phyloP scores from a whole-genome alignment of 2,888 invertebrate species.

The Perdita meconis region DNA sequence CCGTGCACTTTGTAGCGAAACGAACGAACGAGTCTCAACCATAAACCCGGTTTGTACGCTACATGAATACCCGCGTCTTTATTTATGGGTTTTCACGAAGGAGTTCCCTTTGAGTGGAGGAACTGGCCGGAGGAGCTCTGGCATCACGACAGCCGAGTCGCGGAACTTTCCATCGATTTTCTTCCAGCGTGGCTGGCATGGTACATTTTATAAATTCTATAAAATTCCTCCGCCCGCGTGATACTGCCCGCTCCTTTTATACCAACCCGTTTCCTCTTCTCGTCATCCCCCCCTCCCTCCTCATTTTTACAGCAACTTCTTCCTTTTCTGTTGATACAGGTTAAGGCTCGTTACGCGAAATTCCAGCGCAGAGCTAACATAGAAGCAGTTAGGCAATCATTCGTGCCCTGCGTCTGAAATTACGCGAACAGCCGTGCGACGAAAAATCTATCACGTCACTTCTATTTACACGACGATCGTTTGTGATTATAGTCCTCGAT shows the following conservation, averaged over 20 bases:
- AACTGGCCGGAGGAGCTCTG: slow-evolving; percentile 33
- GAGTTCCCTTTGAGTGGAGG: slow-evolving; percentile 67
- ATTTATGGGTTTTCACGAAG: slow-evolving; percentile 73
- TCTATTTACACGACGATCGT: too few species aligned
- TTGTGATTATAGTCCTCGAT: too few species aligned
- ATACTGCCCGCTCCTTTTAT: slow-evolving; percentile 19
- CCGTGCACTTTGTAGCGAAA: slow-evolving; percentile 38
- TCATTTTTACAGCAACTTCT: slow-evolving; percentile 2
- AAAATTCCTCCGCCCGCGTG: slow-evolving; percentile 36
- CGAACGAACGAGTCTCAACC: slow-evolving; percentile 31
- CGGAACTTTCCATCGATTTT: slow-evolving; percentile 66
- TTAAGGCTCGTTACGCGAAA: slow-evolving; percentile 27
- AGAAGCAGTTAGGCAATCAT: slow-evolving; percentile 15
- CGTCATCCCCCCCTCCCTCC: not conserved
- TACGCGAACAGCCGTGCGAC: not conserved
- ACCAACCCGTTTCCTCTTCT: slow-evolving; percentile 10
- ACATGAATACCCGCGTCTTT: slow-evolving; percentile 72
- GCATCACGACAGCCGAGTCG: slow-evolving; percentile 48
- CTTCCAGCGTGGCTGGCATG: slow-evolving; percentile 10
- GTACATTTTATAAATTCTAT: slow-evolving; percentile 60
- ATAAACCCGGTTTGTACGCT: slow-evolving; percentile 65
- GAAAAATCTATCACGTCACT: too few species aligned
- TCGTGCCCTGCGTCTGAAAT: not conserved
- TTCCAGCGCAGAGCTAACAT: slow-evolving; percentile 3
- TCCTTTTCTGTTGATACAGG: slow-evolving; percentile 13